Base-by-base conservation (phyloP, 2,888 invertebrate species). In the Rhingia rostrata region DNA sequence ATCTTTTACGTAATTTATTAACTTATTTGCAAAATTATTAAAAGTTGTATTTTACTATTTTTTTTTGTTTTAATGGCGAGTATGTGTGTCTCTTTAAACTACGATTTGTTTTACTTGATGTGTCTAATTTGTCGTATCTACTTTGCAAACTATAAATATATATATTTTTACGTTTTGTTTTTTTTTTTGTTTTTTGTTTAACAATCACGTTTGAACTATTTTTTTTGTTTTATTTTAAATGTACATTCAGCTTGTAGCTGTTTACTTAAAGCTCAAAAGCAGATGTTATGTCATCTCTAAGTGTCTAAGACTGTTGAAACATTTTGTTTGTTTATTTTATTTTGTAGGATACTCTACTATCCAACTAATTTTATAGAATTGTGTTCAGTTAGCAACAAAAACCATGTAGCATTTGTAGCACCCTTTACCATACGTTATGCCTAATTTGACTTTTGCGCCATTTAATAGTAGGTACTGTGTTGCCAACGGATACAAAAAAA, bases 201-300 rank as follows among this genome's bases (percentile, higher is more conserved):
- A 67, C 63, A 54, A 51, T 53, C 51, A 64, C 30, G 5, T 80
- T 84, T 80, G 32, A 80, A 74, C 80, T 73, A 58, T 74, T 58
- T 49, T n/a, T 22, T 49, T 30, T 30, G 39, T 47, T 54, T 41
- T 64, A 37, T 53, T 54, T 54, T 70, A 10, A 80, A 80, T 84
- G 45, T 84, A 84, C 84, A 84, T 64, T 33, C 84, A 80, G 80
- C 73, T 64, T 33, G 12, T 41, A 73, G 67, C 69, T 79, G 79
- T 53, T 58, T 4, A 49, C 43, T 79, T 69, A 69, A 84, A 84
- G 80, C 80, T 84, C 63, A 74, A 49, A 80, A 84, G 84, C 84
- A 64, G 45, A 61, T 63, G 53, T 67, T 43, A 10, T 61, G 39
- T 45, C 67, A 63, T 56, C 33, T 72, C 61, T 83, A 60, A 33